Conservation (phyloP, 1,140 invertebrate genomes). For the Ceratitis capitata region DNA sequence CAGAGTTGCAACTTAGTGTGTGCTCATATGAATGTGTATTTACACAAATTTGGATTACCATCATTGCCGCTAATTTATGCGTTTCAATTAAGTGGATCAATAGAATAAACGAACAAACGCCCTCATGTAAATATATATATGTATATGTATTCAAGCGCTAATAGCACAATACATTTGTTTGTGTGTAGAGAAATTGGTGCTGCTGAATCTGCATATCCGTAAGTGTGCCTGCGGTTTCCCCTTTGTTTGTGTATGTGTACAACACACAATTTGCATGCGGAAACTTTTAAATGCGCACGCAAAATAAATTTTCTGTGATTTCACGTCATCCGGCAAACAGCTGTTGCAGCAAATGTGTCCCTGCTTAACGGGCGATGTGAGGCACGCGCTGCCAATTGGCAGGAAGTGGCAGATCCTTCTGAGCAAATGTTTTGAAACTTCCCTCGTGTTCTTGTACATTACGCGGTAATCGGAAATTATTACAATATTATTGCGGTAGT, state of each 20-base stretch:
- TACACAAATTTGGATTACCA: background rate
- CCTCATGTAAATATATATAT: too few species aligned
- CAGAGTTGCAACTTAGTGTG: background rate
- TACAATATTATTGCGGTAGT: conserved; percentile 18
- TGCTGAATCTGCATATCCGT: background rate
- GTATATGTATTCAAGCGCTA: background rate
- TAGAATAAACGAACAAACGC: background rate
- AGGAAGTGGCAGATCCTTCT: conserved; percentile 5
- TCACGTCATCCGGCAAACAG: background rate
- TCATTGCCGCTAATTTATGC: conserved; percentile 32
- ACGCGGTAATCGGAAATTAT: conserved; percentile 26
- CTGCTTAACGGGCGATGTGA: too few species aligned
- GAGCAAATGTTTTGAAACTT: background rate
- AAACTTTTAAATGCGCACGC: background rate
- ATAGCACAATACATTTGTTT: too few species aligned
- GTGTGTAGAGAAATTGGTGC: too few species aligned
- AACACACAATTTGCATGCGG: background rate
- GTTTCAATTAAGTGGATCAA: conserved; percentile 33
- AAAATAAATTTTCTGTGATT: conserved; percentile 1
- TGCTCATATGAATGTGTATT: background rate
- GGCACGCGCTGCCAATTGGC: too few species aligned
- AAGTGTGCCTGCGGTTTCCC: background rate
- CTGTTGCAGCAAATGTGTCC: too few species aligned
- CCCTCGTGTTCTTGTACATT: background rate
- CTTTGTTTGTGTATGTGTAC: background rate